Evolutionary conservation across 2,797 vertebrate species (phyloP).

Genomic region (Pyrocephalus nanus): DNA sequence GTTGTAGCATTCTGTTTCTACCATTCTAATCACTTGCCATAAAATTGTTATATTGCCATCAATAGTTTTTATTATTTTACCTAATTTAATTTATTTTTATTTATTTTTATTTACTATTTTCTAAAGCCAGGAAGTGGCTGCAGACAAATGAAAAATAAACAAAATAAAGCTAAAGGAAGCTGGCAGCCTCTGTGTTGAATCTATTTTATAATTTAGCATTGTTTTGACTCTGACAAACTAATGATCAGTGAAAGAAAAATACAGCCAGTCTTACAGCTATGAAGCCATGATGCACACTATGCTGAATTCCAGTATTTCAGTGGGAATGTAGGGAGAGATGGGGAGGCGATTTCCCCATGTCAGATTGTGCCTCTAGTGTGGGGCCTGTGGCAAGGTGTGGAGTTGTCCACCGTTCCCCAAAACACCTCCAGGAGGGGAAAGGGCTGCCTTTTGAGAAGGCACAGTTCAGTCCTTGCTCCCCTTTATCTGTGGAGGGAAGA

Average conservation of each 20-base stretch:
- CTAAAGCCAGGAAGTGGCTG: constrained; percentile 27
- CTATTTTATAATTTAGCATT: constrained; percentile 25
- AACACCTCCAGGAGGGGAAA: background rate
- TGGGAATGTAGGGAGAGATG: background rate
- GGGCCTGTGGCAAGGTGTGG: background rate
- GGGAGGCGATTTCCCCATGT: background rate
- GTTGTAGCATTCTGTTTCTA: background rate
- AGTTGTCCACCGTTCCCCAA: background rate
- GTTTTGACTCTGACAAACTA: constrained; percentile 27
- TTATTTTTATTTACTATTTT: background rate
- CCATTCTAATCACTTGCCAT: constrained; percentile 4
- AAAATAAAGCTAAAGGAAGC: constrained; percentile 42
- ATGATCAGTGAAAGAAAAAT: background rate
- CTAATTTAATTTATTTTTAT: background rate
- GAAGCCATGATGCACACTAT: background rate
- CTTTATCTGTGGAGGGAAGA: background rate
- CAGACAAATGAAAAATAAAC: constrained; percentile 50
- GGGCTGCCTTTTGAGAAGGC: background rate
- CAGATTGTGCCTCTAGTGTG: background rate
- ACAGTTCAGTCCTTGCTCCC: background rate
- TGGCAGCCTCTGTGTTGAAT: background rate
- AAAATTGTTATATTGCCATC: constrained; percentile 29
- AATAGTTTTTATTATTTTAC: constrained; percentile 43
- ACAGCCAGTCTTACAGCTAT: background rate
- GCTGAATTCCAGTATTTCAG: background rate